Base-by-base conservation (phyloP, 2,113 vertebrate genomes). In the Rhinoderma darwinii region DNA sequence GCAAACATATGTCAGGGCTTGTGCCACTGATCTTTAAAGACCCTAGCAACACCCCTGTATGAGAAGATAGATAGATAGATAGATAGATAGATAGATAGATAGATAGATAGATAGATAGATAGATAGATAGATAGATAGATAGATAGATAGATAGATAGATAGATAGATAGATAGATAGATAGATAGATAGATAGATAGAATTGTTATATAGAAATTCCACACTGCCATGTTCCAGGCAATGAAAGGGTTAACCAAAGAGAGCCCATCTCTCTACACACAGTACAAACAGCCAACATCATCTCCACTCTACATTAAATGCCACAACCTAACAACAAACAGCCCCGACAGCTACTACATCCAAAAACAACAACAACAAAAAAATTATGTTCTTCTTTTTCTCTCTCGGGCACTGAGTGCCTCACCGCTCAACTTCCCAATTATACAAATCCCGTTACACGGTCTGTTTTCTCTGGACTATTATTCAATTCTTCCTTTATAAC, bases 371-470 rank as follows among this genome's bases (percentile, higher is more conserved):
- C 37, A 35, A 18, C 4, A 15, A 18, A n/a, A n/a, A n/a, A 56
- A 56, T 22, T 68, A 14, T 35, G 14, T 47, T 50, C 14, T 35
- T 54, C 27, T 32, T 15, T 54, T 22, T 77, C 2, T 32, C 35
- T 32, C 77, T 51, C 0, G 17, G 10, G 5, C 30, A 44, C 32
- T 25, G 30, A 37, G 17, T 11, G 30, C 35, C 39, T 0, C 14
- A 61, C 12, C 25, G 25, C 43, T 43, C 14, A 63, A 61, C 30
- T 81, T 81, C 78, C 37, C 78, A 80, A 80, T 59, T 25, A 35
- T 25, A 61, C 78, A n/a, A 43, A 81, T 81, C 25, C 54, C 35
- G 63, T 63, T 81, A 37, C 77, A 39, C 30, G 20, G 32, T 80
- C 77, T 79, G 50, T 54, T 39, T 50, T 56, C 50, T 79, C 50